Base-by-base conservation (phyloP, 2,113 vertebrate species). In the Cromileptes altivelis region DNA sequence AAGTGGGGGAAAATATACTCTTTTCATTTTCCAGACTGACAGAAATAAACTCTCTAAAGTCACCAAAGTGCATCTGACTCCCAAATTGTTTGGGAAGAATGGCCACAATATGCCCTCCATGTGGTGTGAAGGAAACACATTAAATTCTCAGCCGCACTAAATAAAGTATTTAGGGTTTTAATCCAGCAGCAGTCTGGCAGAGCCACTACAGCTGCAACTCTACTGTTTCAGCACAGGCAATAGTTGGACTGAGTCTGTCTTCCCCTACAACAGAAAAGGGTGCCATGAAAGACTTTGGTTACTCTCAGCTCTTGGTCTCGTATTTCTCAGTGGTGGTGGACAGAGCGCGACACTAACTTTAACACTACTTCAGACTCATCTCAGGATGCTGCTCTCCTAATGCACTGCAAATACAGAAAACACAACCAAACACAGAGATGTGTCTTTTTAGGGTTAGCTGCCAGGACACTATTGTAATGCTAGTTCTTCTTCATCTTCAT, bases 31-130 rank as follows among this genome's bases (percentile, higher is more conserved):
- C 52, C 64, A 65, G 64, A 78, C 82, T 40, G 77, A 86, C 75
- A 87, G 64, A 90, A 91, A 90, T 83, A 81, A 89, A 80, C 49
- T 70, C 52, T 65, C 12, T 47, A 18, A 73, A 81, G 37, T 57
- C 52, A 84, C 62, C 23, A 57, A 71, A 76, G 75, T 64, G 56
- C 69, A 70, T 84, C 30, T 57, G 56, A 82, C 56, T 65, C 50
- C 37, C 12, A 55, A 67, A 70, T 4, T 4, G 7, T 71, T 47
- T 68, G 4, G 4, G 69, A 23, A 58, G 17, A 60, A 65, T 40
- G 25, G 47, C 27, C 23, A 21, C 13, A 7, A 67, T 61, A 8
- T 33, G 30, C n/a, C 23, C 13, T 56, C 25, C 33, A 7, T 27
- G 64, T 27, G 70, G 2, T 49, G 19, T 18, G 55, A 61, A 62